Evolutionary conservation across 2,888 invertebrate genomes (phyloP), one percentile per base, ranked within the genome.

Genomic region (Brachyptera putata): DNA sequence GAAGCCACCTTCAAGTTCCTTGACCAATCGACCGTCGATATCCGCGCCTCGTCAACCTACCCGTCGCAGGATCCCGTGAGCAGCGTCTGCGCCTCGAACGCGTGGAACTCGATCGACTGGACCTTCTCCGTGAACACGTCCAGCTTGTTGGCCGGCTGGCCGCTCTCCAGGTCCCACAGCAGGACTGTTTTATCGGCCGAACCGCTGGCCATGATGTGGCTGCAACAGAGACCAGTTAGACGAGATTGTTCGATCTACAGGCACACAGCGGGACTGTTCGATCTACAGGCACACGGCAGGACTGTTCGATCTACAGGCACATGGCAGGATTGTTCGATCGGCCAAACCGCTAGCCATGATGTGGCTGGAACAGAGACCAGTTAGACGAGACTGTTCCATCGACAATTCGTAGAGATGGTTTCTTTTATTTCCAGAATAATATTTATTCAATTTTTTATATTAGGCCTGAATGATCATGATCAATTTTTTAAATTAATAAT

Each of bases 301-400:
- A 87, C 62, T 79, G 79, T 9, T 88, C 86, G 67, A 84, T 83
- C 67, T 92, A 89, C 70, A 98, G 77, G 76, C 97, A 98, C 98
- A 98, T 1, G 98, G 73, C 21, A 91, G 78, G 3, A 93, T 85
- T 1, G 89, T 89, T 67, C 82, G 81, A 75, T 98, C 98, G 0
- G 91, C 96, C 0, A 95, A 96, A 0, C 89, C 95, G 75, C 95
- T 95, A 0, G 95, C 95, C 64, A 98, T 72, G 30, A 96, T 84
- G 72, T 96, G 93, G 26, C 89, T 87, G 70, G 36, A 76, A 71
- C 63, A 56, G 58, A 50, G 49, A 25, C 41, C 14, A 5, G 41
- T 5, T 5, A n/a, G n/a, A n/a, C n/a, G n/a, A n/a, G n/a, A n/a
- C n/a, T 34, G 7, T 34, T 34, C n/a, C n/a, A n/a, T n/a, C n/a